Evolutionary conservation across 2,797 vertebrate species (phyloP).

Genomic region (Pteronotus mesoamericanus): DNA sequence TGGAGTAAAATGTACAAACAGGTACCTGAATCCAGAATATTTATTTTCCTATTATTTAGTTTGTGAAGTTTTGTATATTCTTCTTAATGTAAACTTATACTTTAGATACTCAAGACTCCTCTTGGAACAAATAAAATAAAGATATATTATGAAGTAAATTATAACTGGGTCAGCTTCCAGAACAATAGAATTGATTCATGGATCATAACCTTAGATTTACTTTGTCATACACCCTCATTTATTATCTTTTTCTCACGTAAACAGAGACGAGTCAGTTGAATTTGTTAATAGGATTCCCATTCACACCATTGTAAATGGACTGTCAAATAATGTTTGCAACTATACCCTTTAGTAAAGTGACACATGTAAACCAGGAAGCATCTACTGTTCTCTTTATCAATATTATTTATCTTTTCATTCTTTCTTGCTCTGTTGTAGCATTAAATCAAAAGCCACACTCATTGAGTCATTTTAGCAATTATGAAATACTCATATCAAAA

Average conservation of each 20-base stretch:
- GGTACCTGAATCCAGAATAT: neutral
- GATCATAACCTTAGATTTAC: constrained; percentile 31
- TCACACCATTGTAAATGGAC: constrained; percentile 35
- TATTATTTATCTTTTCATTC: constrained; percentile 32
- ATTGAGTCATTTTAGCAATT: neutral
- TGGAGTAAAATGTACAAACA: neutral
- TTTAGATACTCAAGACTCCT: neutral
- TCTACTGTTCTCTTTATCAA: constrained; percentile 50
- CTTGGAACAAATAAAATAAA: neutral
- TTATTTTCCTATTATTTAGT: neutral
- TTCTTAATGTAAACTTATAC: neutral
- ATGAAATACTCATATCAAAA: neutral
- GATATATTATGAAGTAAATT: neutral
- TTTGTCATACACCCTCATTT: constrained; percentile 59
- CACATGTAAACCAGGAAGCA: neutral
- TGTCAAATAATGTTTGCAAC: neutral
- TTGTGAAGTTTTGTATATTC: neutral
- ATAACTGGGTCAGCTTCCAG: constrained; percentile 53
- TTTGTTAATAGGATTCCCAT: constrained; percentile 36
- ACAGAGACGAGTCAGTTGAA: constrained; percentile 35
- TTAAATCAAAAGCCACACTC: neutral
- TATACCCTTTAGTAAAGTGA: neutral
- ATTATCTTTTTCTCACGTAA: constrained; percentile 59
- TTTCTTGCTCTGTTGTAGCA: neutral
- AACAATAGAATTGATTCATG: constrained; percentile 42